Conservation (phyloP, 2,797 vertebrate species). For the Catharus ustulatus region DNA sequence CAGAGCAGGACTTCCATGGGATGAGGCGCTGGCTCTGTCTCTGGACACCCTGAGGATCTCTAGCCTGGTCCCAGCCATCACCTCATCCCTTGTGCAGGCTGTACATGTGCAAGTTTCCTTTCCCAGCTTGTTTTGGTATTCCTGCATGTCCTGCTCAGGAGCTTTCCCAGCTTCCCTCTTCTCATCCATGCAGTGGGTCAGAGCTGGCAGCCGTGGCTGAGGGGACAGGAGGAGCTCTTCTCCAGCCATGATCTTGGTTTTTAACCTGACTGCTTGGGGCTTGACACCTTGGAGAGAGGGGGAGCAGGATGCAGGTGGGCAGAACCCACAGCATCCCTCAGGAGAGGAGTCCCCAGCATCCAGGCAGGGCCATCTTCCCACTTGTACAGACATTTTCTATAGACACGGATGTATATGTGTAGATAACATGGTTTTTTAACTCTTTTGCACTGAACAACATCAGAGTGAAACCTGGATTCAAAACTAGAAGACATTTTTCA, state of each 20-base stretch:
- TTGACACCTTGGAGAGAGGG: background rate
- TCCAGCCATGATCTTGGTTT: background rate
- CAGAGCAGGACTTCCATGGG: background rate
- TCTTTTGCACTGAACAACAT: conserved; percentile 66
- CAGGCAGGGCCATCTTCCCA: conserved; percentile 17
- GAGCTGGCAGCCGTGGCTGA: background rate
- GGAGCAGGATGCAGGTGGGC: background rate
- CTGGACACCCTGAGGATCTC: background rate
- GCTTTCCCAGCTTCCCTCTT: background rate
- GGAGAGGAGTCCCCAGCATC: background rate
- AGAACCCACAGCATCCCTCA: background rate
- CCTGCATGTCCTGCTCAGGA: accelerated
- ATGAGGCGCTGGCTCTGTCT: background rate
- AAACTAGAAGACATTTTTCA: background rate
- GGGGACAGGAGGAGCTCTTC: background rate
- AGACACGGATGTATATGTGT: conserved; percentile 59
- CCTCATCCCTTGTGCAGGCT: background rate
- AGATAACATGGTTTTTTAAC: conserved; percentile 65
- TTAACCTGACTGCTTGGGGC: background rate
- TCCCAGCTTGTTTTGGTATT: background rate
- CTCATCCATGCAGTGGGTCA: background rate
- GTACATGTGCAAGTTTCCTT: accelerated
- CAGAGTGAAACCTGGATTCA: background rate
- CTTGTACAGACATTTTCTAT: conserved; percentile 65
- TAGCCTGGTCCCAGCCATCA: background rate